phyloP scores from a whole-genome alignment of 2,797 vertebrate species.

The Margarornis squamiger region DNA sequence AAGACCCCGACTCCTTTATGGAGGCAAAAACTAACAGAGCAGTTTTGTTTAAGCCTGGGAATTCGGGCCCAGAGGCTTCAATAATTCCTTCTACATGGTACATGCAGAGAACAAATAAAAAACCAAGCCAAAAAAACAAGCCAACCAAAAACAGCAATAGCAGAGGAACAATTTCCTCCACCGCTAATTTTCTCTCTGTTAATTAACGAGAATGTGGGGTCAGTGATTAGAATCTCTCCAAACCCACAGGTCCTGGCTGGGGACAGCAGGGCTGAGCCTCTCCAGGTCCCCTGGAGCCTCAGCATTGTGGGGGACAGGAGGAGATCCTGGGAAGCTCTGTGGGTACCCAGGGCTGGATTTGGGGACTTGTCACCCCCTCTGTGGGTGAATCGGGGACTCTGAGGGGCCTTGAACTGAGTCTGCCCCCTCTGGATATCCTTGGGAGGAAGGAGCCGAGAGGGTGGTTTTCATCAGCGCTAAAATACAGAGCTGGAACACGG shows the following conservation, averaged over 20 bases:
- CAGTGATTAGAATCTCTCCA: not conserved
- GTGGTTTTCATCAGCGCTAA: not conserved
- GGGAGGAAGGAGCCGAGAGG: not conserved
- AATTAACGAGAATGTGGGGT: not conserved
- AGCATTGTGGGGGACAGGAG: rapidly evolving
- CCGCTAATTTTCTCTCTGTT: constrained; percentile 30
- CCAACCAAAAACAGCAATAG: not conserved
- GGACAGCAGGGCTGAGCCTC: not conserved
- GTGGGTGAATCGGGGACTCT: rapidly evolving
- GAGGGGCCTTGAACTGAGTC: not conserved
- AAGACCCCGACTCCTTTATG: not conserved
- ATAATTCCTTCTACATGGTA: not conserved
- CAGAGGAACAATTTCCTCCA: not conserved
- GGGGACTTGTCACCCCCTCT: not conserved
- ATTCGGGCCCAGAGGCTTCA: not conserved
- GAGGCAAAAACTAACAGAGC: not conserved
- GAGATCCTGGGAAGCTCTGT: rapidly evolving
- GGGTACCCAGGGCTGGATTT: not conserved
- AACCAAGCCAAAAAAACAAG: not conserved
- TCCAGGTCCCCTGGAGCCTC: rapidly evolving
- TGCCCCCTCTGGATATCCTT: not conserved
- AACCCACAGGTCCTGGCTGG: not conserved
- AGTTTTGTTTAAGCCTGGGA: not conserved
- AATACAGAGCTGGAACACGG: not conserved
- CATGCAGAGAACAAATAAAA: not conserved